Percentiles rank a stretch among this genome's conserved stretches.
Evolutionary conservation across 1,140 invertebrate species (phyloP).

Genomic region (Campodea augens): DNA sequence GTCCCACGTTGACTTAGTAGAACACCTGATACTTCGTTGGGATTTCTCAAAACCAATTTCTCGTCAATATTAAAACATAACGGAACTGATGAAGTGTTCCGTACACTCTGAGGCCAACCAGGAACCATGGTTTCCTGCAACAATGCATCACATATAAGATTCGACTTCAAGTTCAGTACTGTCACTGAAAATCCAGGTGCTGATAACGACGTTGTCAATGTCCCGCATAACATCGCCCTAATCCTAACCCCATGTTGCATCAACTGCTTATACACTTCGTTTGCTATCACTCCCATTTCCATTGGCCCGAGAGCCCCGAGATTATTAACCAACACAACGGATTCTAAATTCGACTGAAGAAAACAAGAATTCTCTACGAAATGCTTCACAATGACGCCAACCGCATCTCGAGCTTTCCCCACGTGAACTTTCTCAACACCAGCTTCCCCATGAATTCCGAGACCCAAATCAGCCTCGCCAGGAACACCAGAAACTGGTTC

Average conservation of each 20-base stretch:
- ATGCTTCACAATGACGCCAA: no score
- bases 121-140: no score
- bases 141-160: no score
- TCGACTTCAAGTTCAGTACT: no score
- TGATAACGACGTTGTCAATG: slow-evolving; percentile 39
- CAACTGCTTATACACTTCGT: slow-evolving; percentile 39
- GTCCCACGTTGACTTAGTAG: no score
- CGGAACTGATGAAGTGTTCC: no score
- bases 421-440: slow-evolving; percentile 36
- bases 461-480: slow-evolving; percentile 45
- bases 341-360: slow-evolving; percentile 21
- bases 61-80: no score
- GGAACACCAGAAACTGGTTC: not conserved
- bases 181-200: slow-evolving; percentile 41
- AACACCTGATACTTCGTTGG: no score
- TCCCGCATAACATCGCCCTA: slow-evolving; percentile 32
- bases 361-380: no score
- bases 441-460: slow-evolving; percentile 74
- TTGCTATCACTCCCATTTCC: slow-evolving; percentile 53
- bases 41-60: no score
- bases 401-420: not conserved
- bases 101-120: no score
- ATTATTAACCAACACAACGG: slow-evolving; percentile 58
- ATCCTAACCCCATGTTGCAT: slow-evolving; percentile 23
- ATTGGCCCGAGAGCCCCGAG: slow-evolving; percentile 53